Base-by-base conservation (phyloP, 2,888 invertebrate genomes). In the Athalia rosae region DNA sequence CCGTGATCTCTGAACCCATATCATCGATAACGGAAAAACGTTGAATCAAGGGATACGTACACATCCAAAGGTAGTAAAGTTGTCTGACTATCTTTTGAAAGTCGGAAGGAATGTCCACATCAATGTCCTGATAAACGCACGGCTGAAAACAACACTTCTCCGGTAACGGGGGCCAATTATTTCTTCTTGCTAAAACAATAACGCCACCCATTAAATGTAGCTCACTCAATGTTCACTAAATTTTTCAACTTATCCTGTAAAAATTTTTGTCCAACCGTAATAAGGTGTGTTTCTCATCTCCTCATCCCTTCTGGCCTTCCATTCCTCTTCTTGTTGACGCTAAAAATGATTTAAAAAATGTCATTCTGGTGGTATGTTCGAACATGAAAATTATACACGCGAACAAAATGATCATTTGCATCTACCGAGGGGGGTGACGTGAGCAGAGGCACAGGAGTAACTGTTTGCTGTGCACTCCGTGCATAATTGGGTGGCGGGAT, bases 121-220 rank as follows among this genome's bases (percentile, higher is more conserved):
- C 97, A 85, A 99, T 98, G 90, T 99, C 99, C 92, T 99, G 99
- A 91, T 99, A 99, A 92, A 99, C 99, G 90, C 99, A 99, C 0
- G 99, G 99, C 89, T 98, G 97, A 80, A 99, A 93, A 79, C 97
- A 98, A 85, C 96, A 97, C 87, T 95, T 95, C 76, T 95, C 94
- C 0, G 99, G 99, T 81, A 99, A 90, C 0, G 99, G 99, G 1
- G 99, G 99, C 98, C 99, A 99, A 91, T 99, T 99, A 90, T 99
- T 99, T 83, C 95, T 93, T 83, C 97, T 91, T 77, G 91, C 93
- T 92, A 86, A 76, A 89, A 89, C 81, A 67, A 82, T 77, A 80
- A 64, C 59, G 43, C 63, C 73, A n/a, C 11, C 7, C 56, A 28
- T 28, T 28, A 28, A 28, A 28, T 28, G 28, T 28, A 28, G 2